Evolutionary conservation across 2,888 invertebrate species (phyloP), one percentile per base, ranked within the genome.

Genomic region (Hirtodrosophila trivittata): DNA sequence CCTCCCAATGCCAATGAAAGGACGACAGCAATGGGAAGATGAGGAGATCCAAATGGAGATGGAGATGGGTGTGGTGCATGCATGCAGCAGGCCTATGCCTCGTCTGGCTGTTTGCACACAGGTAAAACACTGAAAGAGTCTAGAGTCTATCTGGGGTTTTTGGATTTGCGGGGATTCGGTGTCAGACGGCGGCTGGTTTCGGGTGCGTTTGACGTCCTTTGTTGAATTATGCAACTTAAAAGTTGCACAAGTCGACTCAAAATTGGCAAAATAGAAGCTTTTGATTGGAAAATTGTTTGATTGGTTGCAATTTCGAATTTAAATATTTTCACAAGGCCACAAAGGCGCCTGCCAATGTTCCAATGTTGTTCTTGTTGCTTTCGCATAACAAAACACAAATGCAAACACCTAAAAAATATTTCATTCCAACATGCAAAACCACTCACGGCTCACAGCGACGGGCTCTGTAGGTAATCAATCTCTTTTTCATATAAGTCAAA

Each of bases 151-250:
- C 7, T n/a, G n/a, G 25, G 25, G 25, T 25, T 25, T 25, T 42
- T 30, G 30, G 8, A 2, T 57, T 8, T 18, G 13, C 10, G n/a
- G 18, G 9, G 18, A 7, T 14, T 3, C 18, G 8, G 3, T 35
- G 3, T 3, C 13, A 35, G 13, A 7, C 6, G 13, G 12, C 35
- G n/a, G 5, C n/a, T 12, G n/a, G 47, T 25, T 35, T 43, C 26
- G 52, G 45, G 41, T 63, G 56, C 58, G 64, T 75, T 68, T 42
- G 56, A 56, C 59, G 63, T 65, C 75, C 86, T 82, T 82, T 82
- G 86, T 85, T 87, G 75, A 81, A 83, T 83, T 83, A 83, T 83
- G 86, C 83, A 83, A 86, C 86, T 77, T 86, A 75, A 84, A 86
- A 86, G 70, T 83, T 81, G 74, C 77, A 75, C 56, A 75, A 71